These are phyloP conservation scores for Phortica magna DNA, from an alignment of 2,888 invertebrate genomes.

Conservation along the genomic window DNA sequence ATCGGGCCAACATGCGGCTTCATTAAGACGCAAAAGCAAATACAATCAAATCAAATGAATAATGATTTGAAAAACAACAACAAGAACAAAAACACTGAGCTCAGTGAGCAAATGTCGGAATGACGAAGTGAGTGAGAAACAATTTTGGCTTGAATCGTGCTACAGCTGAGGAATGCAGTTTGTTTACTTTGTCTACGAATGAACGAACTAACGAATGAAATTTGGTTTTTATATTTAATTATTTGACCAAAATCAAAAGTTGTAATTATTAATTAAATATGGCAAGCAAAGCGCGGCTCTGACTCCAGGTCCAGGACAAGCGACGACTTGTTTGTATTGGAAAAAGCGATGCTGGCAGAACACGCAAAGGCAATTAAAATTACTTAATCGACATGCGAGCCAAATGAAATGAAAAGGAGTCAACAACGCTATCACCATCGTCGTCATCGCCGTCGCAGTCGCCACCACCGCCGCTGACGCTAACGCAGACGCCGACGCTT, in stretches of 20 bases:
- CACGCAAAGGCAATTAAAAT: slow-evolving; percentile 33
- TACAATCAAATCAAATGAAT: neutral
- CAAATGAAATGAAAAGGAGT: slow-evolving; percentile 18
- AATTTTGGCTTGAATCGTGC: slow-evolving; percentile 7
- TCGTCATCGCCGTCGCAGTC: too few relatives aligned
- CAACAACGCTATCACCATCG: neutral
- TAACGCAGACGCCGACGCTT: neutral
- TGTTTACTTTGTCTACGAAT: slow-evolving; percentile 1
- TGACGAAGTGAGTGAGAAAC: neutral
- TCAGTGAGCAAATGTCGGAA: neutral
- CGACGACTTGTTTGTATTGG: neutral
- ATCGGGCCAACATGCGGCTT: slow-evolving; percentile 30
- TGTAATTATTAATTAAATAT: slow-evolving; percentile 31
- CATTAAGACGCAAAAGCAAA: slow-evolving; percentile 27
- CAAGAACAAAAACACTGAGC: neutral
- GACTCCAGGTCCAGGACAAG: neutral
- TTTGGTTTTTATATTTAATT: neutral
- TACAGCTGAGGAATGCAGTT: slow-evolving; percentile 21
- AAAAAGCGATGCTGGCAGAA: slow-evolving; percentile 28
- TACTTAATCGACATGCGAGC: slow-evolving; percentile 30
- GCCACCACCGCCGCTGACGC: too few relatives aligned
- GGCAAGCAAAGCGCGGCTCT: neutral
- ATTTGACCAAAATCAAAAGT: slow-evolving; percentile 2
- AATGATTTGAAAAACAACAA: neutral
- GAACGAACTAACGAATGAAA: slow-evolving; percentile 13